These are phyloP conservation scores for Tachyglossus aculeatus DNA, from an alignment of 2,797 vertebrate species.

Conservation along the genomic window DNA sequence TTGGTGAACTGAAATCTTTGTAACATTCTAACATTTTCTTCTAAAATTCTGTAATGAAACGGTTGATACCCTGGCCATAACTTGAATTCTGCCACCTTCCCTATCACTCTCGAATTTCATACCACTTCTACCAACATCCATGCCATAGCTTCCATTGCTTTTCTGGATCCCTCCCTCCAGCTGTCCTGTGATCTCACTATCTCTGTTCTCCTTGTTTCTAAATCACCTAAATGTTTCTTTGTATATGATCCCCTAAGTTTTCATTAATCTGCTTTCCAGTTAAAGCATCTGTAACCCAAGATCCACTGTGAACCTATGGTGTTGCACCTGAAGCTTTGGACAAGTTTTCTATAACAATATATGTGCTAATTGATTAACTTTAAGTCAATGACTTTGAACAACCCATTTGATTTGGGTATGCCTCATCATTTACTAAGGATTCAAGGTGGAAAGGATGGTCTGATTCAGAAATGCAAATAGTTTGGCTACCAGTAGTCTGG, in stretches of 20 bases:
- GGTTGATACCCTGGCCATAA: too few relatives aligned
- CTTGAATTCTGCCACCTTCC: too few relatives aligned
- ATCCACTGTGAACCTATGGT: slow-evolving; percentile 22
- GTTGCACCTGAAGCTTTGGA: slow-evolving; percentile 34
- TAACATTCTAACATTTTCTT: too few relatives aligned
- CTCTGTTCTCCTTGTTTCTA: slow-evolving; percentile 33
- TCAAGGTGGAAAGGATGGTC: not conserved
- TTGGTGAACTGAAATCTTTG: too few relatives aligned
- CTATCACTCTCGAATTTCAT: too few relatives aligned
- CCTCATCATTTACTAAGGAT: not conserved
- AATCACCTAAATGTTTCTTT: slow-evolving; percentile 24
- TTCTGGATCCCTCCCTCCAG: too few relatives aligned
- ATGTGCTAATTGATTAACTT: not conserved
- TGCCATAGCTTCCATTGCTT: too few relatives aligned
- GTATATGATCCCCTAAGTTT: slow-evolving; percentile 19
- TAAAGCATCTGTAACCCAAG: slow-evolving; percentile 6
- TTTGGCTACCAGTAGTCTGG: not conserved
- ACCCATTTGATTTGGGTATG: slow-evolving; percentile 46
- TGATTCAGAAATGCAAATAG: not conserved
- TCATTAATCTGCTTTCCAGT: slow-evolving; percentile 25
- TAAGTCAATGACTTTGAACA: slow-evolving; percentile 41
- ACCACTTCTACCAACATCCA: too few relatives aligned
- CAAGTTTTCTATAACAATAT: slow-evolving; percentile 28
- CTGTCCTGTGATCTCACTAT: too few relatives aligned
- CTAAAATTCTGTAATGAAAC: too few relatives aligned